Percentiles rank a stretch among this genome's conserved stretches.
phyloP scores from a whole-genome alignment of 2,113 vertebrate species.

The Lanius ludovicianus region DNA sequence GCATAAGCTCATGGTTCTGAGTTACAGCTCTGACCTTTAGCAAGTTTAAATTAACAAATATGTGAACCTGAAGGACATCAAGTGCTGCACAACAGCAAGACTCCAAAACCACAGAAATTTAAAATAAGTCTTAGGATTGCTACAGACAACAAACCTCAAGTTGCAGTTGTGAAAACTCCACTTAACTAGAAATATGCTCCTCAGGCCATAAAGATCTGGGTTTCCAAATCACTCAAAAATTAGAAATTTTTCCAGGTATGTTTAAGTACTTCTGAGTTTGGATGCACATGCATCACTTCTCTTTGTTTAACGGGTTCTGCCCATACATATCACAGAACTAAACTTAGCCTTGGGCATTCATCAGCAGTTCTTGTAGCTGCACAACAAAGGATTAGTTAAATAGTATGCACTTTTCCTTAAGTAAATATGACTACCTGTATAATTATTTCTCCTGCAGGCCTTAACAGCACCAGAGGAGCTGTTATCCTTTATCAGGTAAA shows the following conservation, averaged over 20 bases:
- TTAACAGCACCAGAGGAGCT: conserved; percentile 23
- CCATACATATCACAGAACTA: background rate
- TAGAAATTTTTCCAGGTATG: background rate
- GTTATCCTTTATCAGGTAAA: conserved; percentile 45
- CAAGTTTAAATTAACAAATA: background rate
- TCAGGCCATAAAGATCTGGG: background rate
- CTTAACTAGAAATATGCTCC: background rate
- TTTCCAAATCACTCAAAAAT: background rate
- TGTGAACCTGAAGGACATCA: background rate
- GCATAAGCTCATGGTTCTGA: background rate
- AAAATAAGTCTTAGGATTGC: background rate
- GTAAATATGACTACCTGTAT: conserved; percentile 19
- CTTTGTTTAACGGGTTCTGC: background rate
- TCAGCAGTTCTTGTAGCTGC: background rate
- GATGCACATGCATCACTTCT: background rate
- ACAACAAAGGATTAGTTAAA: conserved; percentile 35
- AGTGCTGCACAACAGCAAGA: fast-evolving
- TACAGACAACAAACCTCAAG: background rate
- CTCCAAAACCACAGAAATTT: background rate
- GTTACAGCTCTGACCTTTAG: background rate
- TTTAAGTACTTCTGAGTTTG: background rate
- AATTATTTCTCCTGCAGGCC: conserved; percentile 45
- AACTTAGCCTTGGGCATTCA: background rate
- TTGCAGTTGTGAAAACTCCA: background rate
- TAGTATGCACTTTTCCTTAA: conserved; percentile 23